Base-by-base conservation (phyloP, 2,888 invertebrate genomes). In the Pseudanteris insignis region DNA sequence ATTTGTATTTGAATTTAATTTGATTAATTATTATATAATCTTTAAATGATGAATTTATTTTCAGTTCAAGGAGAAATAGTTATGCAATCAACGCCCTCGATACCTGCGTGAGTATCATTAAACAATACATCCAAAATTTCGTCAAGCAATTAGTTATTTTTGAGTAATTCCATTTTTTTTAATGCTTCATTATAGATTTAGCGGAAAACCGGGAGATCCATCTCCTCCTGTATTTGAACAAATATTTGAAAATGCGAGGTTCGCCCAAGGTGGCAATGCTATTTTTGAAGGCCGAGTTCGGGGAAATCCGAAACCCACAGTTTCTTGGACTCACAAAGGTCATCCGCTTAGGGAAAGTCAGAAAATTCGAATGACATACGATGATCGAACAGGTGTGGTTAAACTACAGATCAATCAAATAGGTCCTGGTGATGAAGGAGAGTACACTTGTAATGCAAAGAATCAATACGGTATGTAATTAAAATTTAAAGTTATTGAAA, bases 221-320 rank as follows among this genome's bases (percentile, higher is more conserved):
- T 90, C 94, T 66, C 95, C 96, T 55, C 96, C 96, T 65, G 91
- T 96, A 69, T 94, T 96, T 82, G 95, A 96, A 83, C 93, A 94
- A 82, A 93, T 96, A 77, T 95, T 95, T 81, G 91, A 91, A 81
- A 94, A 94, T 82, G 94, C 94, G 67, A 88, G 94, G 77, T 94
- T 95, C 81, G 94, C 94, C 61, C 94, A 95, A 84, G 96, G 96
- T 67, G 94, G 94, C 41, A 91, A 93, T 78, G 95, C 94, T 44
- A 85, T 91, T 70, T 96, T 96, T 79, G 95, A 96, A 82, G 95
- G 96, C 34, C 88, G 90, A 71, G 89, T 96, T 25, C 86, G 89
- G 71, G 96, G 95, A 63, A 92, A 90, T 80, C 96, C 96, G 24
- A 91, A 91, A 77, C 96, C 96, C 60, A 88, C 89, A 68, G 94